phyloP scores from a whole-genome alignment of 2,797 vertebrate genomes.

The Graptemys geographica region DNA sequence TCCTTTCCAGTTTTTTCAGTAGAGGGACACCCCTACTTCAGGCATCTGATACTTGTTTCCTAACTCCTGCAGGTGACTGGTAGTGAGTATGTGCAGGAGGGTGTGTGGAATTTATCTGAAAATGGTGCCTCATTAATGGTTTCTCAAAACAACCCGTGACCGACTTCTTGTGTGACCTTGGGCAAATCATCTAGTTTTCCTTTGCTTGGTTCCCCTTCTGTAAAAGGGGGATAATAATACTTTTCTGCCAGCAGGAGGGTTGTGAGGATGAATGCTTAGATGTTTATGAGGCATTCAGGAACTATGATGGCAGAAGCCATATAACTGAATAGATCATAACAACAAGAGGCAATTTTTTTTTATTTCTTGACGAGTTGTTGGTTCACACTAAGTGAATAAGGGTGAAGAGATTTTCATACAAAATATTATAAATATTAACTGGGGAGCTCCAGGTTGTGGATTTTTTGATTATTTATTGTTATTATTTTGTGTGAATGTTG shows the following conservation, averaged over 20 bases:
- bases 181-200: neutral
- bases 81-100: neutral
- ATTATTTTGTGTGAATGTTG: neutral
- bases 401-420: neutral
- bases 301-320: neutral
- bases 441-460: neutral
- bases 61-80: neutral
- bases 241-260: neutral
- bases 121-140: neutral
- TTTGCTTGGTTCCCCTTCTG: neutral
- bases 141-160: neutral
- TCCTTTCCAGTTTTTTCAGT: neutral
- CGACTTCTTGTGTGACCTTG: neutral
- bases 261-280: neutral
- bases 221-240: neutral
- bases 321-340: accelerated
- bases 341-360: neutral
- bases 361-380: accelerated
- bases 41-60: neutral
- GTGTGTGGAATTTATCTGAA: neutral
- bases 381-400: neutral
- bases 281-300: accelerated
- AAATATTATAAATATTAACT: neutral
- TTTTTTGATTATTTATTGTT: neutral
- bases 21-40: neutral